Conservation (phyloP, 2,113 vertebrate species). For the Mastomys coucha region DNA sequence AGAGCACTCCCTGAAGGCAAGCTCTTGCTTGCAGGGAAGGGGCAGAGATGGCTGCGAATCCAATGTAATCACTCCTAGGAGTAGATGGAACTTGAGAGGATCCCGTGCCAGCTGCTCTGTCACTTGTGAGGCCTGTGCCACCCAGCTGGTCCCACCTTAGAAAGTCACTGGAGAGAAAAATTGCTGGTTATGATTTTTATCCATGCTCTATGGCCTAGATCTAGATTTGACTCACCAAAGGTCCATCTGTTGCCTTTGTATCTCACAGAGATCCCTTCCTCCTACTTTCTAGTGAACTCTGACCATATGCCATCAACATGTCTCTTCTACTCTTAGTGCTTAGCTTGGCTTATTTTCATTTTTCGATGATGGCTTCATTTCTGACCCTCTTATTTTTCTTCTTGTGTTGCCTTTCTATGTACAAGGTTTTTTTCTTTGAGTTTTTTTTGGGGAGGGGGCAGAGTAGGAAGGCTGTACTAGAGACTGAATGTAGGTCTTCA, state of each 20-base stretch:
- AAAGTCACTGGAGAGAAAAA: too few species aligned
- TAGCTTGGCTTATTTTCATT: background rate
- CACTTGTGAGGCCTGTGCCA: too few species aligned
- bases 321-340: background rate
- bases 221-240: slow-evolving; percentile 28
- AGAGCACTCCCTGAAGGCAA: too few species aligned
- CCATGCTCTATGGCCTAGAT: background rate
- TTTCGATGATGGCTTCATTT: slow-evolving; percentile 2
- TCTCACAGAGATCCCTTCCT: background rate
- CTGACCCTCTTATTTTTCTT: slow-evolving; percentile 12
- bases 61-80: too few species aligned
- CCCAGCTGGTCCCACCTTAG: too few species aligned
- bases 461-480: background rate
- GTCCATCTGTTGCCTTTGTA: background rate
- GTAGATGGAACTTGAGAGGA: too few species aligned
- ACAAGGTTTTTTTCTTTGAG: background rate
- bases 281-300: background rate
- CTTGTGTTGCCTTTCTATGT: background rate
- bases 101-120: too few species aligned
- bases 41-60: too few species aligned
- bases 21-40: too few species aligned
- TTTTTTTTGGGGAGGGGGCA: background rate
- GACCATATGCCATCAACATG: background rate
- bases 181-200: background rate
- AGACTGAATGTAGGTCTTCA: background rate